phyloP scores from a whole-genome alignment of 2,888 invertebrate genomes.

The Eilema depressum region DNA sequence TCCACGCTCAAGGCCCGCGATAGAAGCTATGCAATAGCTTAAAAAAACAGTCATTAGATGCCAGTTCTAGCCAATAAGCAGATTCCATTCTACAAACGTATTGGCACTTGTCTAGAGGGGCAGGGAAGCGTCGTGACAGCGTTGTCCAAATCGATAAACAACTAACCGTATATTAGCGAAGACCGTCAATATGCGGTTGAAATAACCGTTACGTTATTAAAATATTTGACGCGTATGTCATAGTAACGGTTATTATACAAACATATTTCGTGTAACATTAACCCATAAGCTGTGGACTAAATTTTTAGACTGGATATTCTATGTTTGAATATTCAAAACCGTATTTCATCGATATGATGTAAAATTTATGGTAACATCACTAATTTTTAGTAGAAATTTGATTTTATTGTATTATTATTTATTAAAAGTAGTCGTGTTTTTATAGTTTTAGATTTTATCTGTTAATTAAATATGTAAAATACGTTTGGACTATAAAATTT shows the following conservation, averaged over 20 bases:
- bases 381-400: neutral
- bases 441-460: neutral
- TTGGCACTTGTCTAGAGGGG: too few species aligned
- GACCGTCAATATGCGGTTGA: neutral
- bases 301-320: conserved; percentile 7
- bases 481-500: neutral
- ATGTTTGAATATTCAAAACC: conserved; percentile 8
- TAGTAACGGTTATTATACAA: conserved; percentile 27
- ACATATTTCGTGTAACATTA: conserved; percentile 28
- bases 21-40: too few species aligned
- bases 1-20: too few species aligned
- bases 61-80: too few species aligned
- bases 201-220: conserved; percentile 37
- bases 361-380: neutral
- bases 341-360: neutral
- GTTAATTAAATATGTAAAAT: neutral
- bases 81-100: too few species aligned
- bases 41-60: too few species aligned
- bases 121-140: neutral
- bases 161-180: conserved; percentile 3
- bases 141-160: conserved; percentile 9
- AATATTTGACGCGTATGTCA: conserved; percentile 28
- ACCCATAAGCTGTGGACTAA: conserved; percentile 21
- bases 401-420: neutral
- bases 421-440: neutral